These are phyloP conservation scores for Folsomia candida DNA, from an alignment of 2,888 invertebrate genomes.

Conservation along the genomic window DNA sequence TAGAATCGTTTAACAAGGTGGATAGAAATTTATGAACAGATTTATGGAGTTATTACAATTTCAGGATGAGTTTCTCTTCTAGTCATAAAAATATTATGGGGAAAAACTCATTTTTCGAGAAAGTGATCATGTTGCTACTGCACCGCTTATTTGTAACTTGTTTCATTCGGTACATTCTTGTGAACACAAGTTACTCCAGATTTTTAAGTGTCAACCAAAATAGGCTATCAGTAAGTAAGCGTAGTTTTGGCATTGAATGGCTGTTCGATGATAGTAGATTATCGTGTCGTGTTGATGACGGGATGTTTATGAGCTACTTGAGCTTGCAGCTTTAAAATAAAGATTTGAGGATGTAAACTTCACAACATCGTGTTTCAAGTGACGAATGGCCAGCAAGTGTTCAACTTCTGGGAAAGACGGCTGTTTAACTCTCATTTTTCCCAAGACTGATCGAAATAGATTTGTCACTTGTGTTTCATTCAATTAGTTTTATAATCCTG, in stretches of 20 bases:
- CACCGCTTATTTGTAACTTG: neutral
- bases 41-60: too few species aligned
- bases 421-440: neutral
- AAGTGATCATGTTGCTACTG: too few species aligned
- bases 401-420: constrained; percentile 16
- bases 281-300: neutral
- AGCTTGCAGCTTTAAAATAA: constrained; percentile 1
- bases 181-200: neutral
- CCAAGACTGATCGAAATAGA: constrained; percentile 27
- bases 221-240: too few species aligned
- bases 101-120: too few species aligned
- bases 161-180: neutral
- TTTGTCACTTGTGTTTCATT: constrained; percentile 27
- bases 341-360: constrained; percentile 34
- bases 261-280: neutral
- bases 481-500: too few species aligned
- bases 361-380: constrained; percentile 36
- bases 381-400: constrained; percentile 47
- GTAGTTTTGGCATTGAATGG: too few species aligned
- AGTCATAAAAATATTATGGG: too few species aligned
- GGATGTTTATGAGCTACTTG: neutral
- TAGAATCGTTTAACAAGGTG: neutral
- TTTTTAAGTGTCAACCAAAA: neutral
- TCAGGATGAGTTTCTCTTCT: too few species aligned
- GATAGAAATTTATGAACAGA: too few species aligned